These are phyloP conservation scores for Apodemus agrarius DNA, from an alignment of 2,797 vertebrate species.

Conservation along the genomic window DNA sequence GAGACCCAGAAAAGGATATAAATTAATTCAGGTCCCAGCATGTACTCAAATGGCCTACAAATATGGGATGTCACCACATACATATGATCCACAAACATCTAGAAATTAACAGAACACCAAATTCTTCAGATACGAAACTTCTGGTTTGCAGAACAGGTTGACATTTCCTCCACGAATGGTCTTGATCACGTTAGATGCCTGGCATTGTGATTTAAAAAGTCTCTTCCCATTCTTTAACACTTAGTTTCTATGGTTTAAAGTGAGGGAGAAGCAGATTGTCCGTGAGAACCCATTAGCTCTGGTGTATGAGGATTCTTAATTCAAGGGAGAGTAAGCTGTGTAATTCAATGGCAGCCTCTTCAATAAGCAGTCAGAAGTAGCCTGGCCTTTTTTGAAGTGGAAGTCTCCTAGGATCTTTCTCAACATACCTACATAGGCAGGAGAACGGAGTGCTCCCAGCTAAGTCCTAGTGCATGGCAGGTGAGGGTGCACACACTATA, in stretches of 20 bases:
- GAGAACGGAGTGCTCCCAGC: neutral
- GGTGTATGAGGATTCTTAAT: conserved; percentile 36
- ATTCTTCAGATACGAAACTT: neutral
- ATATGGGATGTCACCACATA: neutral
- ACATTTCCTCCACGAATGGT: neutral
- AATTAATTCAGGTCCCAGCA: conserved; percentile 18
- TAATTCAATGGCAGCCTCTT: neutral
- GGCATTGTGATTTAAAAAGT: neutral
- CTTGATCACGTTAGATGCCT: neutral
- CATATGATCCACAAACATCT: neutral
- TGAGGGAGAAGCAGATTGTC: neutral
- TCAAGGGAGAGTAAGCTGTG: neutral
- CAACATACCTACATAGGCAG: neutral
- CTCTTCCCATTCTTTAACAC: neutral
- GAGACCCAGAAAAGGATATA: neutral
- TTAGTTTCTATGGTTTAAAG: neutral
- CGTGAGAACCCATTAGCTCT: neutral
- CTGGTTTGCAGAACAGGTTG: neutral
- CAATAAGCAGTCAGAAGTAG: neutral
- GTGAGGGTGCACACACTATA: neutral
- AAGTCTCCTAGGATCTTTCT: neutral
- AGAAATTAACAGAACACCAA: neutral
- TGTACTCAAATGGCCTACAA: neutral
- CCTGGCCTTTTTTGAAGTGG: neutral
- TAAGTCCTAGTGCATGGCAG: neutral